Evolutionary conservation across 1,140 invertebrate genomes (phyloP), one percentile per base, ranked within the genome.

Genomic region (Drosophila erecta): DNA sequence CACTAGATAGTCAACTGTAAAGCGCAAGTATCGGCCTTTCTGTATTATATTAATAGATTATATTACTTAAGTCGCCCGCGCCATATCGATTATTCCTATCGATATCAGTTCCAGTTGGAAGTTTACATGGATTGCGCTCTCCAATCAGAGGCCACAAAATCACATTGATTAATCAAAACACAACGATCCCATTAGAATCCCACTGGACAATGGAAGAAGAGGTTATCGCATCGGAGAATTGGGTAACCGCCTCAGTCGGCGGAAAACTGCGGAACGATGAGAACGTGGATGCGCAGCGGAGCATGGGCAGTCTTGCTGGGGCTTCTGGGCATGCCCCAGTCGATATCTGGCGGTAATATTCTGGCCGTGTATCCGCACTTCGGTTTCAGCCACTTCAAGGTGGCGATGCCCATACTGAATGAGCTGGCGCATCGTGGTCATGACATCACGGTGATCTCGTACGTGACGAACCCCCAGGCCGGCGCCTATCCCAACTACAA

Each of bases 361-460:
- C 91, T 96, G 22, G 95, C 93, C 0, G 81, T 96, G 22, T 95
- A 96, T 79, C 94, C 94, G 1, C 94, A 95, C 62, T 92, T 93
- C 1, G 94, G 95, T 1, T 94, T 93, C 35, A 96, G 95, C 84
- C 96, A 97, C 79, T 95, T 96, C 76, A 93, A 94, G 20, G 94
- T 95, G 24, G 95, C 95, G 75, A 92, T 94, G 50, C 94, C 94
- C 0, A 80, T 96, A 2, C 91, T 96, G 3, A 93, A 94, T 27
- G 95, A 94, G 59, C 81, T 97, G 35, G 94, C 94, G 1, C 92
- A 91, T 57, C 93, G 94, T 14, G 95, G 95, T 22, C 95, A 96
- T 75, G 92, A 95, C 12, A 70, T 97, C 10, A 96, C 95, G 1
- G 94, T 96, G 12, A 89, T 96, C 14, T 95, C 94, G 30, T 94